Conservation (phyloP, 2,113 vertebrate genomes). For the Cynopterus brachyotis region DNA sequence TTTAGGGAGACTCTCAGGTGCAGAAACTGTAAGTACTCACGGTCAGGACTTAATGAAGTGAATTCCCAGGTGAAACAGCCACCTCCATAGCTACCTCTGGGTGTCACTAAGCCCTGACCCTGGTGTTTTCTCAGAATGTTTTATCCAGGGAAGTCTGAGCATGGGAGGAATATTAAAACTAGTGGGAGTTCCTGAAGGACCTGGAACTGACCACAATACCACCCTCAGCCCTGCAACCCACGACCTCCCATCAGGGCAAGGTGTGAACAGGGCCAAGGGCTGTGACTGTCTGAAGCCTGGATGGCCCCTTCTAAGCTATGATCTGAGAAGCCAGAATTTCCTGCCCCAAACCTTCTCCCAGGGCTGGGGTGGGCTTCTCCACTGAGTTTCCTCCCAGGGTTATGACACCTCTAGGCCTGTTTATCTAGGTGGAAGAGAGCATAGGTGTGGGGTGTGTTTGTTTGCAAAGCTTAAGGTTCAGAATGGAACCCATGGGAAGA, state of each 20-base stretch:
- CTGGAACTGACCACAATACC: not conserved
- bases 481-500: not conserved
- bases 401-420: not conserved
- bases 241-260: not conserved
- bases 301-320: not conserved
- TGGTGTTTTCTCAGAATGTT: not conserved
- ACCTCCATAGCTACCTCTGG: not conserved
- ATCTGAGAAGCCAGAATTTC: not conserved
- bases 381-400: fast-evolving
- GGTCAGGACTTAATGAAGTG: not conserved
- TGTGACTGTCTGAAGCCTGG: fast-evolving
- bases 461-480: not conserved
- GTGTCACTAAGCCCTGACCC: not conserved
- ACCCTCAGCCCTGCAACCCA: fast-evolving
- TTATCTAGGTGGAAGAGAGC: fast-evolving
- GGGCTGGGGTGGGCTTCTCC: not conserved
- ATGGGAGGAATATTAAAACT: not conserved
- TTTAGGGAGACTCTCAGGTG: fast-evolving
- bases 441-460: too few species aligned
- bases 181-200: not conserved
- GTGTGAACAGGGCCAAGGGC: fast-evolving
- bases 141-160: not conserved
- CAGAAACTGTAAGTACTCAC: not conserved
- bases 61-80: not conserved
- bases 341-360: not conserved